A percentile compares a stretch with the other conserved stretches of the same genome.
Evolutionary conservation across 2,888 invertebrate species (phyloP).

Genomic region (Micoletzkya japonica): DNA sequence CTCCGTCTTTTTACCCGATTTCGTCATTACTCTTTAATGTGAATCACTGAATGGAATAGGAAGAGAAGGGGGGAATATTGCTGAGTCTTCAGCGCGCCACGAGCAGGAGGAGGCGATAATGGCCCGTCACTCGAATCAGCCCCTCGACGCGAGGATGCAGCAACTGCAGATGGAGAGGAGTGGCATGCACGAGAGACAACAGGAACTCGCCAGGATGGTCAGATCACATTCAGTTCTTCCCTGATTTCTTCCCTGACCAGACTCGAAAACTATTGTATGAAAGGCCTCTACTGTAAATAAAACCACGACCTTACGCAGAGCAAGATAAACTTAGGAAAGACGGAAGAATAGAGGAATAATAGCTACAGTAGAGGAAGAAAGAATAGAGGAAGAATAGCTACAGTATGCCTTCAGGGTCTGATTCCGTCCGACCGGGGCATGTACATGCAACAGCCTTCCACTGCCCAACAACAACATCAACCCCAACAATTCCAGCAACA

Average conservation of each 20-base stretch:
- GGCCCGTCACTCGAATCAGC: background rate
- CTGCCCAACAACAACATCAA: too few species aligned
- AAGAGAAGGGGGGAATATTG: too few species aligned
- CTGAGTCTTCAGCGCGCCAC: conserved; percentile 1
- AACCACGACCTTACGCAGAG: too few species aligned
- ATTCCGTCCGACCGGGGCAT: too few species aligned
- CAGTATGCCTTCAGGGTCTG: too few species aligned
- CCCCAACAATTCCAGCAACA: conserved; percentile 2
- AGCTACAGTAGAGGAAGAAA: background rate
- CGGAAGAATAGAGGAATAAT: background rate
- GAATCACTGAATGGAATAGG: background rate
- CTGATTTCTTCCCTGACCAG: too few species aligned
- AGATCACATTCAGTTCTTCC: too few species aligned
- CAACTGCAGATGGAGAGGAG: background rate
- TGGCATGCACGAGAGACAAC: conserved; percentile 12
- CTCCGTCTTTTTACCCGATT: background rate
- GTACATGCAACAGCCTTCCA: too few species aligned
- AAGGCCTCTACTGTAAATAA: too few species aligned
- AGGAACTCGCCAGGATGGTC: background rate
- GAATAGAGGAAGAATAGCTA: background rate
- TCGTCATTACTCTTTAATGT: background rate
- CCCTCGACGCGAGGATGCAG: conserved; percentile 7
- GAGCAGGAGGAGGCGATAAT: conserved; percentile 16
- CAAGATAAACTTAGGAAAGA: too few species aligned
- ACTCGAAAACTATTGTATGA: too few species aligned